These are phyloP conservation scores for Motacilla alba DNA, from an alignment of 2,113 vertebrate species.

Conservation along the genomic window DNA sequence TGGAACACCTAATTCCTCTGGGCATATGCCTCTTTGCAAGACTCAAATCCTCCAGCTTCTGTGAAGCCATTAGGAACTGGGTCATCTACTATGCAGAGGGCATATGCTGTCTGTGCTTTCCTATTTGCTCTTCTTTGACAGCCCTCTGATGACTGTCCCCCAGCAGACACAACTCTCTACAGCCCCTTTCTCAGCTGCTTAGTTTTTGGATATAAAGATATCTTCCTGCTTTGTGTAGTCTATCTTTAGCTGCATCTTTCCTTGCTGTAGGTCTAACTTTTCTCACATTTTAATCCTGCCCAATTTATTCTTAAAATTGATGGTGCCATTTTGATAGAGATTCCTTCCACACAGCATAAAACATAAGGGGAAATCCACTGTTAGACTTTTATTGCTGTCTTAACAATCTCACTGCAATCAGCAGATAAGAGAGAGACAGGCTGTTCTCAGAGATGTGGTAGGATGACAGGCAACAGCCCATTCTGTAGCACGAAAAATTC, in stretches of 20 bases:
- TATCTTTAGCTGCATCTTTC: background rate
- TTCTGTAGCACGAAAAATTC: background rate
- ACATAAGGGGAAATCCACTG: background rate
- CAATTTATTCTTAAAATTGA: background rate
- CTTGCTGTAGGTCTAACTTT: background rate
- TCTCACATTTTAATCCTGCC: background rate
- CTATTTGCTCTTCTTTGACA: background rate
- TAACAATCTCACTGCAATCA: background rate
- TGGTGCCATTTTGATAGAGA: background rate
- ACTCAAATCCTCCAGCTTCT: background rate
- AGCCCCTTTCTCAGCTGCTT: background rate
- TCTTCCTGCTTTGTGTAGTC: background rate
- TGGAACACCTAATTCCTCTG: background rate
- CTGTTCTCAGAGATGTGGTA: background rate
- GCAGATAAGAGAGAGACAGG: background rate
- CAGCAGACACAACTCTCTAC: background rate
- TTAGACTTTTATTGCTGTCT: background rate
- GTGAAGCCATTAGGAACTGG: background rate
- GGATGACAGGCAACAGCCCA: background rate
- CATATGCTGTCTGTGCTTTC: accelerated
- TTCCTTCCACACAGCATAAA: background rate
- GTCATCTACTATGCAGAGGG: accelerated
- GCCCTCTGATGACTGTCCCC: background rate
- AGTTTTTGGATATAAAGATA: background rate
- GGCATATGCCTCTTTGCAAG: accelerated